Base-by-base conservation (phyloP, 2,888 invertebrate species). In the Diarsia mendica region DNA sequence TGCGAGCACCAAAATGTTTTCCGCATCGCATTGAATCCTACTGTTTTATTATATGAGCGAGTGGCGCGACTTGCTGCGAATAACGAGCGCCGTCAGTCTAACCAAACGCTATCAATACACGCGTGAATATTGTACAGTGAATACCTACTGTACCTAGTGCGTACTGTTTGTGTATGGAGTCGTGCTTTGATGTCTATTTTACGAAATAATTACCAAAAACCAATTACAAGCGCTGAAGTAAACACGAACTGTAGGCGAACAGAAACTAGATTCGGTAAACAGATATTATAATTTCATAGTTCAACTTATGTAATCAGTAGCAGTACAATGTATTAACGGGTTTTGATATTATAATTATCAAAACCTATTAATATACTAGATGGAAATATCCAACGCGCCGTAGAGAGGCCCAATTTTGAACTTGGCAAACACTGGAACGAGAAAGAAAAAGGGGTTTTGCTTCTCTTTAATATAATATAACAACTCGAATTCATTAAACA, bases 1-100 rank as follows among this genome's bases (percentile, higher is more conserved):
- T 83, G 67, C 55, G 72, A 81, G 81, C 60, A 73, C 53, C 84
- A 68, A 80, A 83, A 72, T 77, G 74, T 73, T 77, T 71, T 77
- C 83, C 82, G 82, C 68, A 64, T 72, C 53, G 70, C 82, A 77
- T 69, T 79, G 68, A 65, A 71, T 82, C 58, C 51, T 53, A 73
- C 64, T 60, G 75, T 82, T 85, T 75, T 75, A 85, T 72, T 49
- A 64, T 60, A 82, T 63, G 67, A 71, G 55, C 53, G 51, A 28
- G 61, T 55, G 23, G 13, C 46, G 44, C 44, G 44, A 44, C 8
- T 63, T n/a, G 9, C n/a, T 66, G 48, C 51, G 51, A 63, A 20
- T 58, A 70, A 49, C 71, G 74, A 65, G 58, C 67, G 72, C 51
- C 46, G 63, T 60, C 23, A 28, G 28, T 48, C 39, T 15, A 15